Percentiles rank a stretch among this genome's conserved stretches.
Conservation (phyloP, 2,113 vertebrate species). For the Tricholaema leucomelas region DNA sequence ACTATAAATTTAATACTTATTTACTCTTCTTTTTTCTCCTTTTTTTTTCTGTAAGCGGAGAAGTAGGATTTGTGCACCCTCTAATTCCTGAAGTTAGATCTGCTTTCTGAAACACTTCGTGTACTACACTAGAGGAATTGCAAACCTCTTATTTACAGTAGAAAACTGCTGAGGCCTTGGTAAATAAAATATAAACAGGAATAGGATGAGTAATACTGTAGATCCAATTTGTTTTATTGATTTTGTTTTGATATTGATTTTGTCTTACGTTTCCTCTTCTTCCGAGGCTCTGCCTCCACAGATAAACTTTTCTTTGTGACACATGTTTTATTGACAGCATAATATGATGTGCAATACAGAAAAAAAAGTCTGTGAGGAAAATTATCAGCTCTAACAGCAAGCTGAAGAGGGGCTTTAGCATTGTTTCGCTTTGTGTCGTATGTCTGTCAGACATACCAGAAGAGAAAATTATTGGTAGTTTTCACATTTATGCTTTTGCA, state of each 20-base stretch:
- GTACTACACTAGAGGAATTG: neutral
- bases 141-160: neutral
- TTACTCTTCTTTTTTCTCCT: neutral
- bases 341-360: neutral
- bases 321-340: neutral
- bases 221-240: slow-evolving; percentile 25
- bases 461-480: neutral
- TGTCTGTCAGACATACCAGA: neutral
- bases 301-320: neutral
- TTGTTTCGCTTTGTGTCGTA: neutral
- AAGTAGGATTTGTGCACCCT: neutral
- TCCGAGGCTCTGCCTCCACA: neutral
- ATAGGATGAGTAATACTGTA: neutral
- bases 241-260: slow-evolving; percentile 30
- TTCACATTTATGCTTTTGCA: neutral
- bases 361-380: neutral
- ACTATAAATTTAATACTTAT: neutral
- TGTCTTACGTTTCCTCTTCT: neutral
- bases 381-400: neutral
- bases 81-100: neutral
- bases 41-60: neutral
- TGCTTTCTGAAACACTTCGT: neutral
- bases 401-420: neutral
- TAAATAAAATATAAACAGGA: slow-evolving; percentile 14
- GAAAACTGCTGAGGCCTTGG: neutral